Evolutionary conservation across 2,113 vertebrate species (phyloP).

Genomic region (Porphyrio hochstetteri): DNA sequence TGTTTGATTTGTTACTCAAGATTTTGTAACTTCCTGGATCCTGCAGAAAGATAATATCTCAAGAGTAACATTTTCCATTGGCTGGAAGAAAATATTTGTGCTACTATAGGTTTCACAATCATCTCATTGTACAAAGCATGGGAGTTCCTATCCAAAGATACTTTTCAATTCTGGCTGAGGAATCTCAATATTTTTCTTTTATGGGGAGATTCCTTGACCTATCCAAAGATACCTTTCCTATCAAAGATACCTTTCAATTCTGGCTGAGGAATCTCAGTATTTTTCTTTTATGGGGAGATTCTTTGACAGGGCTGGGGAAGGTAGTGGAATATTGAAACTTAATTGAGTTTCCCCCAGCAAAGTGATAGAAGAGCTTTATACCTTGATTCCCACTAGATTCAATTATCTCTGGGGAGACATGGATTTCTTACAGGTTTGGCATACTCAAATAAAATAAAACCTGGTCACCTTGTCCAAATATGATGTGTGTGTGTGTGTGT

Average conservation of each 20-base stretch:
- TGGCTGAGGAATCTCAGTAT: neutral
- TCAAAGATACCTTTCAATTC: neutral
- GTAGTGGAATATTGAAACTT: neutral
- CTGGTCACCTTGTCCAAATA: neutral
- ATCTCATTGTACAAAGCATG: neutral
- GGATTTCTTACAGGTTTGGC: neutral
- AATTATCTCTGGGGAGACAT: neutral
- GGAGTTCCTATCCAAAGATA: neutral
- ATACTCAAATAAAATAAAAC: neutral
- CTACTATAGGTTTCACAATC: conserved; percentile 5
- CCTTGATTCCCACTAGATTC: neutral
- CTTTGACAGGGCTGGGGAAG: neutral
- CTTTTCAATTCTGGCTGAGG: neutral
- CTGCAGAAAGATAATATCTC: neutral
- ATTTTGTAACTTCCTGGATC: conserved; percentile 50
- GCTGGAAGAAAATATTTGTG: neutral
- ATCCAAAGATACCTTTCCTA: too few species aligned
- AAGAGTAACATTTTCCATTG: conserved; percentile 24
- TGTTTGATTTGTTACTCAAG: conserved; percentile 26
- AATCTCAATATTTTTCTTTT: neutral
- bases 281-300: neutral
- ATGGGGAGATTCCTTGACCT: too few species aligned
- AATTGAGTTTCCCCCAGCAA: neutral
- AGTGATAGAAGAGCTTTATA: neutral
- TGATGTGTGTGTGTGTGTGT: too few species aligned